These are phyloP conservation scores for Pteronotus mesoamericanus DNA, from an alignment of 2,797 vertebrate species.

Conservation along the genomic window DNA sequence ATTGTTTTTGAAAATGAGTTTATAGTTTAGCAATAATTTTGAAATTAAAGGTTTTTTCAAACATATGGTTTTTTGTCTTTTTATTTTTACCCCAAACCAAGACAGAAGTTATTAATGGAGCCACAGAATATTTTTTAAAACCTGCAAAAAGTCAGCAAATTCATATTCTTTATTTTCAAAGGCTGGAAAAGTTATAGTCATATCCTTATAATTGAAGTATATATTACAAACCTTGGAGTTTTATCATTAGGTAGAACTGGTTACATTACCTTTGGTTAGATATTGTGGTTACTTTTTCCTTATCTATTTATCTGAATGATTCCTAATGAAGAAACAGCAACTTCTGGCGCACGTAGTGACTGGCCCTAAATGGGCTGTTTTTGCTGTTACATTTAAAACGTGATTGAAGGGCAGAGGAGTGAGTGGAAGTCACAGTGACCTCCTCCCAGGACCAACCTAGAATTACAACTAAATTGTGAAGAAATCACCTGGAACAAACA, in stretches of 20 bases:
- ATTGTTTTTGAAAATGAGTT: slow-evolving; percentile 66
- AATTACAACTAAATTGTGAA: too few relatives aligned
- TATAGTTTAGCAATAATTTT: slow-evolving; percentile 49
- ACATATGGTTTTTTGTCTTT: background rate
- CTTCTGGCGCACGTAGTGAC: background rate
- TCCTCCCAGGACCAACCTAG: too few relatives aligned
- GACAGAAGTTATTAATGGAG: background rate
- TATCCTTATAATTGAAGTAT: background rate
- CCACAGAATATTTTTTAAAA: slow-evolving; percentile 3
- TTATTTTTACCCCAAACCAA: slow-evolving; percentile 50
- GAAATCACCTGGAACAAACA: too few relatives aligned
- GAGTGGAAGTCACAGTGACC: too few relatives aligned
- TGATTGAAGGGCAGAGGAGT: too few relatives aligned
- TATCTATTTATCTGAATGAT: background rate
- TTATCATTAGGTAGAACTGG: background rate
- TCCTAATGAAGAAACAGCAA: background rate
- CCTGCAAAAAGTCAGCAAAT: slow-evolving; percentile 35
- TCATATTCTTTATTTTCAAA: slow-evolving; percentile 5
- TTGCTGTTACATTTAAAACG: background rate
- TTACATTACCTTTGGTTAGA: background rate
- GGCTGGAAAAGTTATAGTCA: background rate
- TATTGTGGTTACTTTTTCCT: background rate
- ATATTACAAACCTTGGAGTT: background rate
- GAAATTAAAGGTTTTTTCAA: slow-evolving; percentile 58
- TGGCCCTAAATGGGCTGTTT: background rate